Evolutionary conservation across 2,797 vertebrate species (phyloP), one percentile per base, ranked within the genome.

Genomic region (Moxostoma hubbsi): DNA sequence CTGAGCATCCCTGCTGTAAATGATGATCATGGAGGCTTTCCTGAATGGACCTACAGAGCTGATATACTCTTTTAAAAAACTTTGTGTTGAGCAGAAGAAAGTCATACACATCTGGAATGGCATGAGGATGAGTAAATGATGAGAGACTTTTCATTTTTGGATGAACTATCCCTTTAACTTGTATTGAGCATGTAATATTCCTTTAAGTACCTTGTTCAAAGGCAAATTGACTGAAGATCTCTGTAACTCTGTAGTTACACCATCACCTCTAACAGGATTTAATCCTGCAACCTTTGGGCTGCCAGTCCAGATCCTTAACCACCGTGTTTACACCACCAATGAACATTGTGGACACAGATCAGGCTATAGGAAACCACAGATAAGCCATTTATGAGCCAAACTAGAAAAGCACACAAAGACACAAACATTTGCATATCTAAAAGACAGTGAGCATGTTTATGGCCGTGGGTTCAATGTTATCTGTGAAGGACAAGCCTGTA

Each of bases 371-470:
- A 5, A 9, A 50, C 11, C 16, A n/a, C 15, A 73, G 55, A 73
- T 61, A 59, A 49, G 16, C 7, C 55, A 50, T 59, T 49, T 49
- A 49, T 59, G 43, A 59, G 54, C 1, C 10, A 13, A 10, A 49
- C 11, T 46, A 50, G 64, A 73, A 57, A 71, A 12, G n/a, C 69
- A 55, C 53, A 45, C 24, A 46, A 43, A 71, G 68, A 54, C 68
- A 72, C 16, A 59, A 50, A 3, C 16, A 10, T 61, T 61, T 50
- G 57, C 70, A 73, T 73, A 13, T 50, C 15, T 59, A n/a, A 24
- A 73, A n/a, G 8, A 73, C 24, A 73, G 57, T 61, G 7, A 50
- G 6, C 5, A 59, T n/a, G 11, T 73, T 61, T 61, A 61, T 61
- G 16, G 57, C 46, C 7, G 43, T 49, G 16, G 4, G 12, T 50